phyloP scores from a whole-genome alignment of 2,888 invertebrate genomes.

The Ectemnius cavifrons region DNA sequence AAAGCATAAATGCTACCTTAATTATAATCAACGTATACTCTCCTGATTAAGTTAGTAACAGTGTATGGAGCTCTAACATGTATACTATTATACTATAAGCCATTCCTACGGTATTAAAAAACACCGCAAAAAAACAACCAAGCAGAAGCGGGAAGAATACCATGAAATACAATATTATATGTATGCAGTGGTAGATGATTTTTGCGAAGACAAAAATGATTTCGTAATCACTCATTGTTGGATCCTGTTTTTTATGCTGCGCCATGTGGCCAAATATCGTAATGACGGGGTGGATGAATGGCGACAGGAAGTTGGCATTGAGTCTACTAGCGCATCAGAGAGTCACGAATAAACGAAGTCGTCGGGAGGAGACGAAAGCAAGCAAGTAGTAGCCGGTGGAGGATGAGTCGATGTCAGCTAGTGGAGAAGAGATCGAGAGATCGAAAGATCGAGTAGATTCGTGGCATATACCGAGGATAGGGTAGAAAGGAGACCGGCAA shows the following conservation, averaged over 20 bases:
- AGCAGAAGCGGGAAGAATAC: too few relatives aligned
- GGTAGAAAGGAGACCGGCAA: slow-evolving; percentile 20
- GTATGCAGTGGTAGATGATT: too few relatives aligned
- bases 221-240: too few relatives aligned
- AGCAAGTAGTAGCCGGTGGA: slow-evolving; percentile 21
- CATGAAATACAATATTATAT: too few relatives aligned
- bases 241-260: slow-evolving; percentile 46
- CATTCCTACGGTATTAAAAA: too few relatives aligned
- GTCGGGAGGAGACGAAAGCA: slow-evolving; percentile 29
- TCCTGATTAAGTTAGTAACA: too few relatives aligned
- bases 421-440: slow-evolving; percentile 12
- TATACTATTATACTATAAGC: too few relatives aligned
- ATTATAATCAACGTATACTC: background rate
- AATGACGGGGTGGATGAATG: slow-evolving; percentile 62
- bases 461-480: slow-evolving; percentile 15
- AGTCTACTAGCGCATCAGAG: slow-evolving; percentile 29
- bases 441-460: background rate
- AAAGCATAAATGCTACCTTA: slow-evolving; percentile 30
- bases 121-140: too few relatives aligned
- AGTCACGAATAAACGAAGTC: slow-evolving; percentile 51
- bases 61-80: too few relatives aligned
- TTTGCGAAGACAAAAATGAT: too few relatives aligned
- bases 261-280: slow-evolving; percentile 56
- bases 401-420: background rate
- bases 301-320: slow-evolving; percentile 58